A percentile compares a stretch with the other conserved stretches of the same genome.
Evolutionary conservation across 2,797 vertebrate genomes (phyloP).

Genomic region (Sebastes reedi): DNA sequence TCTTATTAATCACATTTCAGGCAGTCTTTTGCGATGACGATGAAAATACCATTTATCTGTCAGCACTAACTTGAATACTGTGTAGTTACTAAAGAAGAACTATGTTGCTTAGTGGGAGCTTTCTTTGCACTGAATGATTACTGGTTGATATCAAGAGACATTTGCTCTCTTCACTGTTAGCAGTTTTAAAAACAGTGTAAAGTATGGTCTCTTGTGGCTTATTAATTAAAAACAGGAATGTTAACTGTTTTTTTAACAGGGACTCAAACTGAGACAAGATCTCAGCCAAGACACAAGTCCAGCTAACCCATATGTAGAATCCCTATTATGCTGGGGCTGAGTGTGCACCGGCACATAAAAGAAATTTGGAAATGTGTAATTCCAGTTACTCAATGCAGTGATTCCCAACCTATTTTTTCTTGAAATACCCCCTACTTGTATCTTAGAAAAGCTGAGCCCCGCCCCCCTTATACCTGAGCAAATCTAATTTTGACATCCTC

Average conservation of each 20-base stretch:
- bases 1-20: no score
- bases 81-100: background rate
- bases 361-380: background rate
- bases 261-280: background rate
- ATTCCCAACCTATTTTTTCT: no score
- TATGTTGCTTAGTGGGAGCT: background rate
- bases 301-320: background rate
- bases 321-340: background rate
- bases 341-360: background rate
- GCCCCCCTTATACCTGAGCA: accelerated
- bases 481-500: no score
- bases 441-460: no score
- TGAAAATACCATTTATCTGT: no score
- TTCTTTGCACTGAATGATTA: background rate
- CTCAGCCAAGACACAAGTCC: background rate
- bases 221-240: background rate
- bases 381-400: background rate
- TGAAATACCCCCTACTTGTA: no score
- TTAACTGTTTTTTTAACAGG: background rate
- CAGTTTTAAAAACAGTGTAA: background rate
- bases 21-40: no score
- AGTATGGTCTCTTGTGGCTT: background rate
- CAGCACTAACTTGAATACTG: background rate
- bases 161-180: background rate
- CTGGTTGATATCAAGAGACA: background rate